Evolutionary conservation across 2,797 vertebrate species (phyloP), one percentile per base, ranked within the genome.

Genomic region (Anabacerthia variegaticeps): DNA sequence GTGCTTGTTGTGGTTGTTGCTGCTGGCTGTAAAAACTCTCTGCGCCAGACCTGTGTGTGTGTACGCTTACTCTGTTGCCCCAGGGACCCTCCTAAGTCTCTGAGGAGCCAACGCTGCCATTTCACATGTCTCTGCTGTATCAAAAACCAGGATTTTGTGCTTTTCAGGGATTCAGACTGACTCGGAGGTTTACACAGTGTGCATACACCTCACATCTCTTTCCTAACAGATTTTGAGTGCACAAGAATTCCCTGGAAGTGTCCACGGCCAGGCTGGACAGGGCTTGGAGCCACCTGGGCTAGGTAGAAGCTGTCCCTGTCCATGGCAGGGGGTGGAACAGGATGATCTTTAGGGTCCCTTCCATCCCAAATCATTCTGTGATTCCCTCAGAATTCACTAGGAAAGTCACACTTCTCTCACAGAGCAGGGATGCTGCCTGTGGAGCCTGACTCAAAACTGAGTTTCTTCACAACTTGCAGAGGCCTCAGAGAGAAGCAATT

Each of bases 311-410:
- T 44, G 43, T n/a, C 30, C 62, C 41, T 23, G 62, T 41, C 62
- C 37, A 16, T 8, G 39, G 39, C 61, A 43, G 28, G 61, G 2
- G 6, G 0, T 4, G 11, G 2, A 3, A 3, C 10, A 0, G 1
- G 2, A 4, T 0, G 30, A 2, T 0, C 12, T 17, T 5, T 8
- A 2, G 0, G 10, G 27, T 0, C 11, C 37, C 16, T n/a, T 21
- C 49, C 43, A 1, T 2, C 3, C 20, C 49, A 28, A 10, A 17
- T 2, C 43, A 4, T 16, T 3, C 16, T 10, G 43, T 1, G 9
- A 7, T 24, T 59, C 34, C 26, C 2, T 4, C 6, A 28, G 22
- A 34, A 46, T 23, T 52, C 22, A 27, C 34, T 5, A 23, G 14
- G 24, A 14, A 58, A 22, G 58, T 34, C 21, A 6, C 39, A 9